Evolutionary conservation across 1,140 invertebrate species (phyloP).

Genomic region (Drosophila baimaii): DNA sequence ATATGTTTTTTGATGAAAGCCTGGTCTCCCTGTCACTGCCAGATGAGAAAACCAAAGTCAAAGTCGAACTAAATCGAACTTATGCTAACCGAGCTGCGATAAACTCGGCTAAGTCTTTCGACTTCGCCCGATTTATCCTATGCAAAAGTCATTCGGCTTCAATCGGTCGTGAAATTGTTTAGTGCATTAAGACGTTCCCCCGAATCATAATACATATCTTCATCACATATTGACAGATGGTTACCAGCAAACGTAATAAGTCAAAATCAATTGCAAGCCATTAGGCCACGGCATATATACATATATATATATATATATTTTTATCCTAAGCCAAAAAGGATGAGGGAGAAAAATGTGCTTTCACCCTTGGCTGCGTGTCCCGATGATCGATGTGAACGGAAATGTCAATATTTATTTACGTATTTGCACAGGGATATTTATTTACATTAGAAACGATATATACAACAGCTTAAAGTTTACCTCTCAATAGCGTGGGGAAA

Average conservation of each 20-base stretch:
- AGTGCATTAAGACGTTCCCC: conserved; percentile 41
- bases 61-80: conserved; percentile 17
- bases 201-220: conserved; percentile 33
- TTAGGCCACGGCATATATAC: conserved; percentile 13
- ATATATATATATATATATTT: too few relatives aligned
- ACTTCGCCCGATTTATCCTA: conserved; percentile 51
- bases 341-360: not conserved
- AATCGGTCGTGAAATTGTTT: conserved; percentile 74
- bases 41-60: not conserved
- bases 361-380: not conserved
- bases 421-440: not conserved
- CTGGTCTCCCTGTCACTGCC: conserved; percentile 9
- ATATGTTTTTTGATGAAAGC: too few relatives aligned
- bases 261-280: conserved; percentile 60
- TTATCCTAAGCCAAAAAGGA: not conserved
- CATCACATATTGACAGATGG: conserved; percentile 49
- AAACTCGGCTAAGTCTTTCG: conserved; percentile 25
- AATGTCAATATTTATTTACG: conserved; percentile 23
- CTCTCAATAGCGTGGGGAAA: not conserved
- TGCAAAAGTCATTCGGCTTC: conserved; percentile 64
- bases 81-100: conserved; percentile 41
- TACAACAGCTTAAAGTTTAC: not conserved
- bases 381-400: conserved; percentile 8
- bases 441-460: not conserved
- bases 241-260: conserved; percentile 30